phyloP scores from a whole-genome alignment of 30 jellyfish, hydroid and myxozoan species.

The Cassiopea xamachana region DNA sequence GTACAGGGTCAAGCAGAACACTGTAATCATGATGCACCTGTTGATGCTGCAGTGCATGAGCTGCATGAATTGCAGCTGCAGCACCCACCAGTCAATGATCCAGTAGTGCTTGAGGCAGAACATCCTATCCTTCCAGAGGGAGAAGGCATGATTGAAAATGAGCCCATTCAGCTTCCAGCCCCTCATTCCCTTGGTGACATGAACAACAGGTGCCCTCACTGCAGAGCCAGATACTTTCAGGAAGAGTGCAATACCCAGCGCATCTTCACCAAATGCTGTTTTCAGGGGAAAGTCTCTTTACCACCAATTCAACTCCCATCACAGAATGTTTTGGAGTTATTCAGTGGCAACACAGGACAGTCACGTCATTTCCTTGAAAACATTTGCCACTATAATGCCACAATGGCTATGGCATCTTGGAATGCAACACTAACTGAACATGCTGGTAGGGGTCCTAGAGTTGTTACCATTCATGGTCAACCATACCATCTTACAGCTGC shows the following conservation, averaged over 20 bases:
- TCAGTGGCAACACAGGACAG: no score
- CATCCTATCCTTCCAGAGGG: neutral
- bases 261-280: no score
- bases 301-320: neutral
- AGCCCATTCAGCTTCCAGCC: conserved; percentile 22
- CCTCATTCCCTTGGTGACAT: conserved; percentile 30
- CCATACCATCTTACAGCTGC: no score
- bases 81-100: neutral
- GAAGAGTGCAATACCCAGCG: neutral
- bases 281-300: neutral
- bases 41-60: neutral
- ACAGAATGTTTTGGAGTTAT: neutral
- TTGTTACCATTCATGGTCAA: conserved; percentile 36
- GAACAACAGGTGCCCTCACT: conserved; percentile 35
- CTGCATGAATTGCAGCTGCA: neutral
- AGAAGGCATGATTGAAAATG: neutral
- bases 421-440: conserved; percentile 14
- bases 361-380: no score
- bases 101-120: neutral
- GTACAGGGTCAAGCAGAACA: neutral
- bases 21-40: neutral
- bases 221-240: neutral
- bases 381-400: no score
- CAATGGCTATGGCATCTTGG: no score
- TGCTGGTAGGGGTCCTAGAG: conserved; percentile 49